These are phyloP conservation scores for Astur gentilis DNA, from an alignment of 2,113 vertebrate species.

Conservation along the genomic window DNA sequence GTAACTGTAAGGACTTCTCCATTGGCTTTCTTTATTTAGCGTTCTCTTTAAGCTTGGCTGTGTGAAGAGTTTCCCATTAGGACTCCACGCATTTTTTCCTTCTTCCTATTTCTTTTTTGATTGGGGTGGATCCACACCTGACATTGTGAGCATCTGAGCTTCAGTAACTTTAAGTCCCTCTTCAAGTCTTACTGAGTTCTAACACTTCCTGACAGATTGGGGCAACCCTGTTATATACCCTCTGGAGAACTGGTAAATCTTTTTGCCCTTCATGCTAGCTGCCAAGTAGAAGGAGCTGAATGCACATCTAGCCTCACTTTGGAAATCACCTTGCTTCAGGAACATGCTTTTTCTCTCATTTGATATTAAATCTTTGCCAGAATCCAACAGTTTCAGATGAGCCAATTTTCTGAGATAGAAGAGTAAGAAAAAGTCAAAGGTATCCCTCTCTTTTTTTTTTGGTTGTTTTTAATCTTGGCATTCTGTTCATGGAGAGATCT, in stretches of 20 bases:
- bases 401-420: slow-evolving; percentile 48
- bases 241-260: slow-evolving; percentile 33
- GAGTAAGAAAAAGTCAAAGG: slow-evolving; percentile 50
- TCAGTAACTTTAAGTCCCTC: slow-evolving; percentile 48
- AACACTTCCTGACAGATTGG: slow-evolving; percentile 59
- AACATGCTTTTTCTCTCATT: slow-evolving; percentile 50
- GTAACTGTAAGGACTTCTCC: neutral
- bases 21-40: neutral
- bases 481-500: slow-evolving; percentile 36
- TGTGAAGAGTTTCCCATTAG: neutral
- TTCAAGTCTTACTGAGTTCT: slow-evolving; percentile 24
- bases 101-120: neutral
- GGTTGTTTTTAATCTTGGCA: slow-evolving; percentile 49
- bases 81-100: neutral
- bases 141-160: slow-evolving; percentile 38
- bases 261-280: slow-evolving; percentile 29
- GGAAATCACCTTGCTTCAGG: slow-evolving; percentile 51
- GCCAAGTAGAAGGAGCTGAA: slow-evolving; percentile 44
- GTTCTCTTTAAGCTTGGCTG: neutral
- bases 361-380: slow-evolving; percentile 46
- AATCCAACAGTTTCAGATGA: slow-evolving; percentile 46
- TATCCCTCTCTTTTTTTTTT: neutral
- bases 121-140: slow-evolving; percentile 19
- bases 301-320: slow-evolving; percentile 39
- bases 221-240: slow-evolving; percentile 50